Conservation (phyloP, 2,113 vertebrate species). For the Astatotilapia flaviijosephi region DNA sequence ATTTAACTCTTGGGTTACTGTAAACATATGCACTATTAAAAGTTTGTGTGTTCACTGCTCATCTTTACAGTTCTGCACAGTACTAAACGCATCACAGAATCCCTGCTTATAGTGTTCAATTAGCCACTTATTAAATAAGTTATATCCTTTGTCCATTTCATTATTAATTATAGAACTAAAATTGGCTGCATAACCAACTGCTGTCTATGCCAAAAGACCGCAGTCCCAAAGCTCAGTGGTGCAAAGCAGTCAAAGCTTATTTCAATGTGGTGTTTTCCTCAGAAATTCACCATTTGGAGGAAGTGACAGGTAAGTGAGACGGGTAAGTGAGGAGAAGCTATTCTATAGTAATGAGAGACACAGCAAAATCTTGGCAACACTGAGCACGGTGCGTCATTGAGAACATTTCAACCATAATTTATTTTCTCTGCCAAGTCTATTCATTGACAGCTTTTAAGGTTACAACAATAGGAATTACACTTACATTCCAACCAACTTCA, state of each 20-base stretch:
- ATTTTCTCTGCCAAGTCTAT: not conserved
- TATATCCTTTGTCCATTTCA: not conserved
- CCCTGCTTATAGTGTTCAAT: not conserved
- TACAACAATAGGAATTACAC: not conserved
- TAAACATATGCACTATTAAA: not conserved
- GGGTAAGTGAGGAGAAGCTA: not conserved
- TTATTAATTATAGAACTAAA: not conserved
- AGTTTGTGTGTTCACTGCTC: not conserved
- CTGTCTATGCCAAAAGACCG: not conserved
- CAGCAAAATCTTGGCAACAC: not conserved
- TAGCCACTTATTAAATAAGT: not conserved
- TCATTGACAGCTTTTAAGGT: not conserved
- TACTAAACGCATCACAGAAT: not conserved
- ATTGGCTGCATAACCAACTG: not conserved
- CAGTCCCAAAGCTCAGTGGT: not conserved
- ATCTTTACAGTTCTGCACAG: not conserved
- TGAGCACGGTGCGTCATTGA: not conserved
- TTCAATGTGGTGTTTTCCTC: not conserved
- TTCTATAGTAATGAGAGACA: not conserved
- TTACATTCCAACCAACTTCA: not conserved
- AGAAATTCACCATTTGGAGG: not conserved
- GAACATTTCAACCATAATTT: not conserved
- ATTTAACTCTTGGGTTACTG: constrained; percentile 36
- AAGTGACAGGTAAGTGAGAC: not conserved
- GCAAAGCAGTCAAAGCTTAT: not conserved